phyloP scores from a whole-genome alignment of 2,113 vertebrate species.

The Upupa epops region DNA sequence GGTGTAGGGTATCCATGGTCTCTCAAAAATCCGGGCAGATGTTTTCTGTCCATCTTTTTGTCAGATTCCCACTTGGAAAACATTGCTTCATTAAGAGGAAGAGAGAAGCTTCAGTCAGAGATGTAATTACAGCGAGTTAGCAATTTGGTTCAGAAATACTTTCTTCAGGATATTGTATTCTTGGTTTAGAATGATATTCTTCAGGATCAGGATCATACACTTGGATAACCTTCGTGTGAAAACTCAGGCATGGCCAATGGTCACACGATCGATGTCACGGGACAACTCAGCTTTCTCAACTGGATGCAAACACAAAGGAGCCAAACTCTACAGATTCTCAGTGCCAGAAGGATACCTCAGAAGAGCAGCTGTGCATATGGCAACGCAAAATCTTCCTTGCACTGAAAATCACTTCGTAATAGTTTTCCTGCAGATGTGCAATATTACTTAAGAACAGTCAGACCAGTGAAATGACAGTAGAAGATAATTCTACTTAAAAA shows the following conservation, averaged over 20 bases:
- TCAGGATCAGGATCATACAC: not conserved
- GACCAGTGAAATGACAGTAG: not conserved
- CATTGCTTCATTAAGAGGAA: slow-evolving; percentile 55
- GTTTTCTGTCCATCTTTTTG: slow-evolving; percentile 43
- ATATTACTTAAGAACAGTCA: not conserved
- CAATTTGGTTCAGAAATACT: not conserved
- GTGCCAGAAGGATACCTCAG: not conserved
- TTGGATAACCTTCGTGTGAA: not conserved
- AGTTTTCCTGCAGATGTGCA: not conserved
- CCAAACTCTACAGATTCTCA: not conserved
- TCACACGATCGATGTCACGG: not conserved
- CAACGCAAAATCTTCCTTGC: not conserved
- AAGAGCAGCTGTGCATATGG: not conserved
- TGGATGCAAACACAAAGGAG: no score
- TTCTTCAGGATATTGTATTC: not conserved
- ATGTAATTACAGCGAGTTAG: not conserved
- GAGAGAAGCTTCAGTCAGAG: not conserved
- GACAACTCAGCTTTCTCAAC: no score
- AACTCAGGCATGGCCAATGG: not conserved
- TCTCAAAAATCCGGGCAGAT: slow-evolving; percentile 39
- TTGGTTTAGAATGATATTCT: not conserved
- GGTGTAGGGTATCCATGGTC: slow-evolving; percentile 40
- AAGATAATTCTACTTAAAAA: not conserved
- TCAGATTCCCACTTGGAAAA: slow-evolving; percentile 43
- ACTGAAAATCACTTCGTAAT: not conserved